phyloP scores from a whole-genome alignment of 2,797 vertebrate species.

The Gymnothorax reevesii region DNA sequence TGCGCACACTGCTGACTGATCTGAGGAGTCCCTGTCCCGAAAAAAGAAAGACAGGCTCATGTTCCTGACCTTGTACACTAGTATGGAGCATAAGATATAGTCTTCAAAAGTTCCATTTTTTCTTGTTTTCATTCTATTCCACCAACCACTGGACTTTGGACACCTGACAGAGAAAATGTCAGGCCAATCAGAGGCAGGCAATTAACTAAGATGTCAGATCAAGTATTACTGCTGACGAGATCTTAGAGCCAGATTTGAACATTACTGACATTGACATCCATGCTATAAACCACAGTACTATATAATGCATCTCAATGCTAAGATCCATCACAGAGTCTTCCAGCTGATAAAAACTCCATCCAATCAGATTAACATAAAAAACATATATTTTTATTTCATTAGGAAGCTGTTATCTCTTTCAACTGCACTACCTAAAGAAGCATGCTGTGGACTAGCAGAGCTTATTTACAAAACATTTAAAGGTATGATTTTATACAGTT shows the following conservation, averaged over 20 bases:
- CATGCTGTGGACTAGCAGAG: no score
- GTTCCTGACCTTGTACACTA: not conserved
- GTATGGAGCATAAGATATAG: not conserved
- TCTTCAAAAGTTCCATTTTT: no score
- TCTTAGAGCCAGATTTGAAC: not conserved
- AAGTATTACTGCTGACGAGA: not conserved
- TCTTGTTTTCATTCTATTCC: not conserved
- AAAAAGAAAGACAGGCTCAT: not conserved
- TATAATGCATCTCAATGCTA: no score
- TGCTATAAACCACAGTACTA: not conserved
- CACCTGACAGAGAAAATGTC: not conserved
- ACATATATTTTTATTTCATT: no score
- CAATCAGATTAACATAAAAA: no score
- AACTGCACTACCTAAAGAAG: no score
- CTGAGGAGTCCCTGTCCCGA: constrained; percentile 63
- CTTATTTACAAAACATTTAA: no score
- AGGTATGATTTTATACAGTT: no score
- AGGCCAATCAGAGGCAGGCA: not conserved
- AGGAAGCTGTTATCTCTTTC: no score
- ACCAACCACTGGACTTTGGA: not conserved
- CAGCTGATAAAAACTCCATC: no score
- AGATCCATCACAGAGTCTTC: no score
- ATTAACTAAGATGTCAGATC: not conserved
- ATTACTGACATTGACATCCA: not conserved
- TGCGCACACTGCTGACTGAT: constrained; percentile 70